Evolutionary conservation across 2,888 invertebrate species (phyloP), one percentile per base, ranked within the genome.

Genomic region (Dinocampus coccinellae): DNA sequence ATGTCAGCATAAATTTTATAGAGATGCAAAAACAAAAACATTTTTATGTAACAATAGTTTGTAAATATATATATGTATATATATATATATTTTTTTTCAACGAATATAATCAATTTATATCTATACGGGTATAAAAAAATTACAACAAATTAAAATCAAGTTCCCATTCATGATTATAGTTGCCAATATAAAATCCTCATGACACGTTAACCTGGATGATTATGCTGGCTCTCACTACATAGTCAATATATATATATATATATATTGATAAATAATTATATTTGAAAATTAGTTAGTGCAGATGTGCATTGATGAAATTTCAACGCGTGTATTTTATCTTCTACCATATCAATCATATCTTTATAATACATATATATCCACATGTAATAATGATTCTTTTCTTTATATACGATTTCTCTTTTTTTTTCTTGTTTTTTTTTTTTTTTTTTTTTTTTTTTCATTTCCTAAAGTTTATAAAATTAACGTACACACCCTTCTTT

Each of bases 141-240:
- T 9, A 39, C 57, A 36, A 63, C 42, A 42, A 55, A 58, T 3
- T 9, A 26, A 55, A 26, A 55, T n/a, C 24, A 64, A 75, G 76
- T 74, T 66, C 55, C 76, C 73, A 74, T 74, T 76, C 74, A 75
- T 72, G 75, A 70, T 67, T 64, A 29, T 74, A 74, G 74, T 73
- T 74, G 72, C 16, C 16, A 39, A 39, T 47, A 74, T 73, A 69
- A 64, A 68, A 74, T 76, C 75, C 73, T 73, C 75, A 74, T 82
- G 82, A 82, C 82, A 82, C 83, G 77, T 82, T 82, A 81, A 82
- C 82, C 82, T 78, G 82, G 76, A 78, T 80, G 82, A 80, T 80
- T 81, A 16, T n/a, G 47, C 47, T 20, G 80, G 76, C 74, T 74
- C 75, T 68, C 42, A 52, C 36, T 55, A 57, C 53, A 36, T 34